Evolutionary conservation across 1,140 invertebrate species (phyloP), one percentile per base, ranked within the genome.

Genomic region (Thalassaphorura encarpata): DNA sequence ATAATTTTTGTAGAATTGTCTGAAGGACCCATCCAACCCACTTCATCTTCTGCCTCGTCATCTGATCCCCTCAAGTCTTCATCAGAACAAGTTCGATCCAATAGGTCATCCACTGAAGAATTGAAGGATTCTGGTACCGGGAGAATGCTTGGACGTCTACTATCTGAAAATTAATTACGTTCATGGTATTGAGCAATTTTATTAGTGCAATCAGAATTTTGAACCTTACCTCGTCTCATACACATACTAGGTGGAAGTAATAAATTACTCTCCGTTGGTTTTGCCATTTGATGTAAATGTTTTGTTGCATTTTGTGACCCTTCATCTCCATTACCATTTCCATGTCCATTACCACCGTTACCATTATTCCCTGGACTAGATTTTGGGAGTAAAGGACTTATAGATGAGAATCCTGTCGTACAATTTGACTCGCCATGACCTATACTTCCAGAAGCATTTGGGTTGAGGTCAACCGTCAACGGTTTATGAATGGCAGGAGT

Each of bases 31-130:
- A 85, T 75, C 87, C 87, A 90, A 2, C 87, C 85, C 27, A 89
- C 87, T 59, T 90, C 85, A 65, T 89, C 87, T 39, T 89, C 86
- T 53, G 89, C 78, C 69, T 91, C 87, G 62, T 90, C 87, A 64
- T 89, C 87, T 61, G 85, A 87, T 62, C 87, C 86, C 60, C 87
- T 84, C 0, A 77, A 80, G 57, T 81, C 82, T 28, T 70, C 68
- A 42, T 64, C 62, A 5, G 74, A 21, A 79, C 8, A 5, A 3
- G 83, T 31, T 80, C 83, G 53, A 82, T 84, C 5, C 84, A 87
- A 61, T 42, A 50, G 56, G 41, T 56, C 52, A 52, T 54, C 61
- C 48, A 62, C 29, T 11, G 62, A 60, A 29, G 48, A 57, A 4
- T 42, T 40, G 57, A 89, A 79, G 83, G 88, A 89, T 67, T 91